phyloP scores from a whole-genome alignment of 2,888 invertebrate species.

The Lasioglossum malachurum region DNA sequence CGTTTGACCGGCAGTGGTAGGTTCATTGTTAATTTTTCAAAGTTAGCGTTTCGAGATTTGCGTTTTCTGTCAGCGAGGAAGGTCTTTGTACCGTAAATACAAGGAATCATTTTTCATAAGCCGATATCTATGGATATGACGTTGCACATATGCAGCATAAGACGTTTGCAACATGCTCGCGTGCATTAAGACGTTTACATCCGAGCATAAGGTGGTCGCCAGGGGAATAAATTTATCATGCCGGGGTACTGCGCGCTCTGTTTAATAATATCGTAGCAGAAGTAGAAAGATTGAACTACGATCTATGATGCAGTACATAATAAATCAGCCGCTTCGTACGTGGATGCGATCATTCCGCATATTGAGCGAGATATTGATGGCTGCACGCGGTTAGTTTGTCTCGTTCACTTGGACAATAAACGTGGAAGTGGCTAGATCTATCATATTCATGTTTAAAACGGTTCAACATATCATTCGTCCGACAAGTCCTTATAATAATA shows the following conservation, averaged over 20 bases:
- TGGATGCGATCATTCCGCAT: conserved; percentile 24
- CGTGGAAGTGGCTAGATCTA: neutral
- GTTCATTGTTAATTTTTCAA: neutral
- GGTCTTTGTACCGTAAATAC: neutral
- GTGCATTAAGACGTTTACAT: conserved; percentile 24
- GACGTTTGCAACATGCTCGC: neutral
- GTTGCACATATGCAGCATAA: neutral
- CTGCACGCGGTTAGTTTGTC: conserved; percentile 8
- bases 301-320: conserved; percentile 9
- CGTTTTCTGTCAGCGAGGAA: neutral
- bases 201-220: neutral
- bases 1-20: no score
- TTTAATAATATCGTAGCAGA: conserved; percentile 19
- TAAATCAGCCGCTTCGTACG: conserved; percentile 29
- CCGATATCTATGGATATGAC: conserved; percentile 6
- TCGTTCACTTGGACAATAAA: neutral
- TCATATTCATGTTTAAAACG: neutral
- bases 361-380: conserved; percentile 28
- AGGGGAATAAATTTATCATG: conserved; percentile 27
- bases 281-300: conserved; percentile 31
- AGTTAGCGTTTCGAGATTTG: conserved; percentile 5
- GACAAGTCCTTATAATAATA: neutral
- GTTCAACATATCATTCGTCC: neutral
- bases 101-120: neutral
- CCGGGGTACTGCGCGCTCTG: neutral